Evolutionary conservation across 2,113 vertebrate genomes (phyloP).

Genomic region (Anoplopoma fimbria): DNA sequence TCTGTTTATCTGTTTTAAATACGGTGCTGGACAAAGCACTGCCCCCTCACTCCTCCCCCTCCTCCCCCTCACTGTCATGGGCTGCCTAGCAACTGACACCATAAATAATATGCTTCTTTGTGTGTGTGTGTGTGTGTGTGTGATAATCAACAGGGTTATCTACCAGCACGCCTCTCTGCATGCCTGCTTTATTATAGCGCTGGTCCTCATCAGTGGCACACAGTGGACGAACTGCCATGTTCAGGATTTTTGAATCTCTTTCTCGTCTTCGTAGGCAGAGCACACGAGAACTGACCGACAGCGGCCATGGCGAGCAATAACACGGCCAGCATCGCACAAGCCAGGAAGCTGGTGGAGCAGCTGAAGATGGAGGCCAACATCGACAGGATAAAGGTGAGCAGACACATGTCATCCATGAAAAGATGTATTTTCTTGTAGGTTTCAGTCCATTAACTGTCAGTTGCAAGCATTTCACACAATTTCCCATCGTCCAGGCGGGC

Average conservation of each 20-base stretch:
- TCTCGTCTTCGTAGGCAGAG: conserved; percentile 33
- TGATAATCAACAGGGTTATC: conserved; percentile 56
- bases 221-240: conserved; percentile 15
- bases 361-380: conserved; percentile 99
- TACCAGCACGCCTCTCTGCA: conserved; percentile 30
- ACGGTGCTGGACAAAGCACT: conserved; percentile 51
- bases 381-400: conserved; percentile 96
- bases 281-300: conserved; percentile 47
- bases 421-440: too few species aligned
- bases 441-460: neutral
- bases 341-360: conserved; percentile 99
- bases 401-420: neutral
- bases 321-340: conserved; percentile 96
- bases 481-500: too few species aligned
- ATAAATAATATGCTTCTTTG: conserved; percentile 70
- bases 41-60: conserved; percentile 39
- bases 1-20: conserved; percentile 58
- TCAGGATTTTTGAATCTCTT: conserved; percentile 12
- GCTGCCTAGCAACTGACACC: conserved; percentile 79
- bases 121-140: conserved; percentile 28
- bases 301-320: conserved; percentile 96
- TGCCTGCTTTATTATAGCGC: conserved; percentile 18
- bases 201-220: conserved; percentile 5
- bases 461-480: too few species aligned
- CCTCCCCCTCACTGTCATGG: conserved; percentile 59